Base-by-base conservation (phyloP, 2,888 invertebrate species). In the Drosophila histrio region DNA sequence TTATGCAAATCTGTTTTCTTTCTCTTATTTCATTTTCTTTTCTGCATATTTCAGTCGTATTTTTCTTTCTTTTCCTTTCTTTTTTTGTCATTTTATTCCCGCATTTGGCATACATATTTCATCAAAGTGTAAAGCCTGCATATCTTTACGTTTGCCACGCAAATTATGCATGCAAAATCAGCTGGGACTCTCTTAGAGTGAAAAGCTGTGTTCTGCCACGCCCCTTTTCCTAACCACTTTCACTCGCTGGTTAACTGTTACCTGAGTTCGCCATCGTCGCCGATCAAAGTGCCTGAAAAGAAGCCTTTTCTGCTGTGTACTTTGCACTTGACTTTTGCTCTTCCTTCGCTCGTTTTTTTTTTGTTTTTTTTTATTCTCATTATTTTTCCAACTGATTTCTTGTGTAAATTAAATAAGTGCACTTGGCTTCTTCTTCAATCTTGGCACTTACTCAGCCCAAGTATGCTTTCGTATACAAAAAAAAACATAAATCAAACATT, bases 151-250 rank as follows among this genome's bases (percentile, higher is more conserved):
- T 73, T 69, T 57, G 57, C 15, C 71, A 11, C 52, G 21, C 54
- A 72, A 86, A 85, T 85, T 86, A 86, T 85, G 88, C 79, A 88
- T 85, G 81, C 81, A 77, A 80, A 88, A 78, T 82, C 86, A 71
- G 62, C 67, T 43, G 54, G 60, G 76, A 60, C 60, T 65, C 72
- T 72, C 39, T 30, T 11, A 21, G 28, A 28, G 38, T 28, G 6
- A 5, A 21, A 28, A 15, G 21, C 39, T 17, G 53, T n/a, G 41
- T 39, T 43, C 24, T 24, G 52, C 41, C 59, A 50, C 61, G 26
- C 46, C 62, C 50, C 19, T 22, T 13, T 21, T n/a, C n/a, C 50
- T 54, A 62, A 58, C 78, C 79, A 80, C 77, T 78, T 78, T 49
- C 52, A 26, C 52, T 30, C 64, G 59, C 30, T 81, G 87, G 78